phyloP scores from a whole-genome alignment of 2,797 vertebrate genomes.

The Oreochromis grahami region DNA sequence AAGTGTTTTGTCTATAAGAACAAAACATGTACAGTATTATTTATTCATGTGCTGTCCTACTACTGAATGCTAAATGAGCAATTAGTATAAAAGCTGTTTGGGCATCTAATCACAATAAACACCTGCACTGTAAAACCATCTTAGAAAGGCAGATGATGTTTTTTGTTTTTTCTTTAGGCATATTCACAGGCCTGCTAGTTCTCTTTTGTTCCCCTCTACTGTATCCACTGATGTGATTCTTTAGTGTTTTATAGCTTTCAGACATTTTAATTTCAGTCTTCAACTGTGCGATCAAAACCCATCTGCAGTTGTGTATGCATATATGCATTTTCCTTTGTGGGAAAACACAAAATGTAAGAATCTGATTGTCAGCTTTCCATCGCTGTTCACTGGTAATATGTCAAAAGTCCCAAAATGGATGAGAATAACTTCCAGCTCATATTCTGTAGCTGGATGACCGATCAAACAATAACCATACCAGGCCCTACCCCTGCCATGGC shows the following conservation, averaged over 20 bases:
- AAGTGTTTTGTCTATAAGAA: constrained; percentile 1
- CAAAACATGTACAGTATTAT: neutral
- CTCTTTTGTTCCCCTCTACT: neutral
- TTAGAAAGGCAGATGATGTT: constrained; percentile 63
- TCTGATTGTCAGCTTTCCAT: neutral
- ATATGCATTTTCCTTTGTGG: neutral
- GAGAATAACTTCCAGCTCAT: constrained; percentile 20
- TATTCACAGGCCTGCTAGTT: neutral
- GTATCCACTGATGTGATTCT: neutral
- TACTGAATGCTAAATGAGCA: constrained; percentile 22
- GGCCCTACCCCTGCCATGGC: constrained; percentile 5
- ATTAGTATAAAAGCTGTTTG: constrained; percentile 12
- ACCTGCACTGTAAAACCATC: constrained; percentile 28
- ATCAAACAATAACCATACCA: constrained; percentile 19
- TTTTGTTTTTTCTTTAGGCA: constrained; percentile 48
- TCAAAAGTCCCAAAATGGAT: constrained; percentile 16
- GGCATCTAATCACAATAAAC: constrained; percentile 56
- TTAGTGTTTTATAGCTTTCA: neutral
- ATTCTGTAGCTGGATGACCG: constrained; percentile 18
- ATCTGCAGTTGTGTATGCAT: neutral
- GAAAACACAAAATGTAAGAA: neutral
- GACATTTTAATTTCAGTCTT: neutral
- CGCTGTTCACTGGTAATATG: neutral
- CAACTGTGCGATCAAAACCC: neutral
- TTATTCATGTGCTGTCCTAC: neutral